phyloP scores from a whole-genome alignment of 2,113 vertebrate species.

The Sigmodon hispidus region DNA sequence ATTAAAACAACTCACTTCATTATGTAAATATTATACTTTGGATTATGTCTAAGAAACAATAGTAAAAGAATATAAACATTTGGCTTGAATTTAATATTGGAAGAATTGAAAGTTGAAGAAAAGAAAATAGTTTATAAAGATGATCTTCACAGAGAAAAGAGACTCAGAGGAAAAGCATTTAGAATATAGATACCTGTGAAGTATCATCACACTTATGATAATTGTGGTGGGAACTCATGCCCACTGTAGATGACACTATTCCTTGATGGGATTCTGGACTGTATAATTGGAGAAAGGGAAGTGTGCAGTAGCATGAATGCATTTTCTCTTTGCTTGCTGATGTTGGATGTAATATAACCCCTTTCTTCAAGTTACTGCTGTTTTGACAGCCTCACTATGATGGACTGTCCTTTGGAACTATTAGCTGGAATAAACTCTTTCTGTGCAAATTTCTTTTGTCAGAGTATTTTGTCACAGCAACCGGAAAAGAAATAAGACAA shows the following conservation, averaged over 20 bases:
- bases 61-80: neutral
- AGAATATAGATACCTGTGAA: neutral
- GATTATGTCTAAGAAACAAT: constrained; percentile 17
- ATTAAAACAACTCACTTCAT: neutral
- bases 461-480: neutral
- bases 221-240: neutral
- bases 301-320: neutral
- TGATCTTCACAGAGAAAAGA: neutral
- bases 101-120: neutral
- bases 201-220: neutral
- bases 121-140: neutral
- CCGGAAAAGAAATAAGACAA: neutral
- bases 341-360: neutral
- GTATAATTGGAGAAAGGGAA: neutral
- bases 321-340: neutral
- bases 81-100: neutral
- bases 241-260: neutral
- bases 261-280: no score
- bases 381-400: neutral
- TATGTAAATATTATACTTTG: constrained; percentile 8
- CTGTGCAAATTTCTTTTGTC: neutral
- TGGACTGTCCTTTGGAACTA: no score
- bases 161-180: neutral
- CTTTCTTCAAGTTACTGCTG: neutral
- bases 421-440: no score